These are phyloP conservation scores for Caenorhabditis sulstoni DNA, from an alignment of 2,888 invertebrate genomes.

Conservation along the genomic window DNA sequence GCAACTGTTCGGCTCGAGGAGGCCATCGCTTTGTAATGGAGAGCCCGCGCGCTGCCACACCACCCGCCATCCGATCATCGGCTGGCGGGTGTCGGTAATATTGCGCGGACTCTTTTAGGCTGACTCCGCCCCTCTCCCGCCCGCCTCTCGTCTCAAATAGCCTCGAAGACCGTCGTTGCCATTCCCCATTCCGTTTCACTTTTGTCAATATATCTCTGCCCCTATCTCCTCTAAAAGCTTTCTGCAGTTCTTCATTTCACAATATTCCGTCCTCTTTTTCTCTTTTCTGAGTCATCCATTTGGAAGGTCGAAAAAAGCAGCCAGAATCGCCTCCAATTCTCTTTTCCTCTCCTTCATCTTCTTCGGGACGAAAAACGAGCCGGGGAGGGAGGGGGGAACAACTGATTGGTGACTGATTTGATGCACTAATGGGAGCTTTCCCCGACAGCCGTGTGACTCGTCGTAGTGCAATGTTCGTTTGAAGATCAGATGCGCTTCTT, in stretches of 20 bases:
- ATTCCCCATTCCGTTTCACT: neutral
- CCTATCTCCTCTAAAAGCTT: constrained; percentile 8
- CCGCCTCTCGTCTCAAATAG: too few species aligned
- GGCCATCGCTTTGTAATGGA: constrained; percentile 33
- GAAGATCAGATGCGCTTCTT: too few species aligned
- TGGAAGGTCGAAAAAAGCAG: neutral
- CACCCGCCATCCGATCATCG: constrained; percentile 12
- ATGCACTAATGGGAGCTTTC: too few species aligned
- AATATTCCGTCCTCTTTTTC: neutral
- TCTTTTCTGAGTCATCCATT: neutral
- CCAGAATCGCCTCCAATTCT: too few species aligned
- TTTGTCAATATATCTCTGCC: too few species aligned
- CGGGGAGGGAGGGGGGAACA: too few species aligned
- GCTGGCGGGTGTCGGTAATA: too few species aligned
- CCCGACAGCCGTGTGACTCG: too few species aligned
- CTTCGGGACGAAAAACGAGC: too few species aligned
- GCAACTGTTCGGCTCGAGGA: constrained; percentile 40
- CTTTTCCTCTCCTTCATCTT: too few species aligned
- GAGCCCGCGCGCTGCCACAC: constrained; percentile 4
- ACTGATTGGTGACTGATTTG: too few species aligned
- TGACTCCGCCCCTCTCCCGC: neutral
- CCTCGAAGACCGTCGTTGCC: neutral
- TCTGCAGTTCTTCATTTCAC: constrained; percentile 6
- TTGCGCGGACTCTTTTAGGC: constrained; percentile 16
- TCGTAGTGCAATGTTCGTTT: too few species aligned